Conservation (phyloP, 64 coral and sea anemone genomes). For the Catalaphyllia jardinei region DNA sequence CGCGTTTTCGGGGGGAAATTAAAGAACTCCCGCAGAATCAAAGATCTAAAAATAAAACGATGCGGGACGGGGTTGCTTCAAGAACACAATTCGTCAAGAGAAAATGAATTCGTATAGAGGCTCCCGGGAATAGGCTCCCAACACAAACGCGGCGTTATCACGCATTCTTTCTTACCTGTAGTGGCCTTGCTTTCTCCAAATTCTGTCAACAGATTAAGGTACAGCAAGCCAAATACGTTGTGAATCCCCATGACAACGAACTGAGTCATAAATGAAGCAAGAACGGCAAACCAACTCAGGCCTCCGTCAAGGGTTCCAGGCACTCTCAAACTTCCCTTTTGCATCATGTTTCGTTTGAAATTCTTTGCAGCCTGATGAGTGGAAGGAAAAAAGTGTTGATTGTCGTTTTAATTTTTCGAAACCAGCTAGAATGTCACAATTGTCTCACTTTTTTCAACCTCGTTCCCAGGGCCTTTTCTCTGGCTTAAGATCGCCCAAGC, state of each 20-base stretch:
- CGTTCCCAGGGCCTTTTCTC: too few relatives aligned
- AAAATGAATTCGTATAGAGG: too few relatives aligned
- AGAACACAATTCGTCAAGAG: too few relatives aligned
- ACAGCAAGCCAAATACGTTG: constrained; percentile 76
- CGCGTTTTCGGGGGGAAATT: too few relatives aligned
- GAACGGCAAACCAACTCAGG: constrained; percentile 73
- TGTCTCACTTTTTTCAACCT: too few relatives aligned
- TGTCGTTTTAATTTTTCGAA: too few relatives aligned
- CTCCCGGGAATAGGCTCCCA: too few relatives aligned
- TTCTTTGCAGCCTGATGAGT: neutral
- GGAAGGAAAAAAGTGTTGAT: neutral
- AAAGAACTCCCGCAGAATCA: too few relatives aligned
- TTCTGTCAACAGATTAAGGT: constrained; percentile 70
- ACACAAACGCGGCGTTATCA: too few relatives aligned
- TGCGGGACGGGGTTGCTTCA: too few relatives aligned
- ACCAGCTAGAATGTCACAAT: too few relatives aligned
- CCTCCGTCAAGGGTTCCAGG: constrained; percentile 66
- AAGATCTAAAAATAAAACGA: neutral
- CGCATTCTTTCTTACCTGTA: constrained; percentile 46
- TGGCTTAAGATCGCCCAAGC: too few relatives aligned
- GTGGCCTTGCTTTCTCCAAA: constrained; percentile 73
- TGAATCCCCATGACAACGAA: constrained; percentile 73
- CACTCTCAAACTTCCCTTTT: constrained; percentile 1
- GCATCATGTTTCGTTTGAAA: neutral
- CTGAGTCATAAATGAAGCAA: constrained; percentile 72